Evolutionary conservation across 2,888 invertebrate genomes (phyloP), one percentile per base, ranked within the genome.

Genomic region (Bhutanitis thaidina): DNA sequence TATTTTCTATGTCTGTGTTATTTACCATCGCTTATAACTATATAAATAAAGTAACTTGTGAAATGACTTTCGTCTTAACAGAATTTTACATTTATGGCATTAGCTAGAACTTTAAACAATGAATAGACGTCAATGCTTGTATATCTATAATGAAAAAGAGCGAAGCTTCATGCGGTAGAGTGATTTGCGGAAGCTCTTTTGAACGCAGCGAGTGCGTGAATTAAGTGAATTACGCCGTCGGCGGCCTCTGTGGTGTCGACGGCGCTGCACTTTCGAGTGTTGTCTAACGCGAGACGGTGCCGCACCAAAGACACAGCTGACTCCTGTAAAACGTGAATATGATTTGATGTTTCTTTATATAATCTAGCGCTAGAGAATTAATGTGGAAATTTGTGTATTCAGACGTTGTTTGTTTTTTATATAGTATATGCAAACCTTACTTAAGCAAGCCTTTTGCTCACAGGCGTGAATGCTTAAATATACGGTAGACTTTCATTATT

Each of bases 171-270:
- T 61, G 60, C 61, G 64, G 63, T 49, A 49, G 54, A 54, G 54
- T 56, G 57, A 66, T 64, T 60, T 61, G 56, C 62, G 67, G 65
- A 72, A 71, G 65, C 68, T 68, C 67, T 69, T 68, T 72, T 72
- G 73, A 71, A 43, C 36, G 32, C 35, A 27, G 36, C 34, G 29
- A 43, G 36, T 48, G 80, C 74, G 69, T 74, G 77, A 79, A 75
- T 78, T 81, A 83, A 85, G 79, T 83, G 84, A 85, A 81, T 84
- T 84, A 84, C 68, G 69, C 64, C 76, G 69, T 80, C 80, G 80
- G 69, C 58, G 59, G 57, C 79, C 80, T 69, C 62, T 57, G 60
- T 58, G 54, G 54, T 51, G 57, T 53, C 50, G 58, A 27, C 52
- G 39, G 55, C 55, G 58, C 65, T 34, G 55, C 59, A 62, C 64